phyloP scores from a whole-genome alignment of 2,797 vertebrate genomes.

The Sebastes minor region DNA sequence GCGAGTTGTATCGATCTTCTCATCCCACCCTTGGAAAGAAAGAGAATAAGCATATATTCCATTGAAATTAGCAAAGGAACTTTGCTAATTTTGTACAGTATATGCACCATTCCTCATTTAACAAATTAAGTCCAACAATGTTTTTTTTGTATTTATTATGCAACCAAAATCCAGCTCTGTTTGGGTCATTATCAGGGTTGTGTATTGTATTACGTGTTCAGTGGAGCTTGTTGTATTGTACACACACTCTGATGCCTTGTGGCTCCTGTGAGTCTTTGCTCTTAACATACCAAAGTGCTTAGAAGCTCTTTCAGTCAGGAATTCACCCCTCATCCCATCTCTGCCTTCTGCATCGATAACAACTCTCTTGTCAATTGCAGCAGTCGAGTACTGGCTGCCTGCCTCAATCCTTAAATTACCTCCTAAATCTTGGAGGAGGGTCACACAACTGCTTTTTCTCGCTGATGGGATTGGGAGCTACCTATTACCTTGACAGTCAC shows the following conservation, averaged over 20 bases:
- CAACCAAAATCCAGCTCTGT: not conserved
- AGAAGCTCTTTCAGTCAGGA: conserved; percentile 45
- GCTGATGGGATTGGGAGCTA: conserved; percentile 46
- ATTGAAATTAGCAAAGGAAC: not conserved
- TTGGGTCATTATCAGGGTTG: not conserved
- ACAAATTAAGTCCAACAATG: not conserved
- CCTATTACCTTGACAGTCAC: conserved; percentile 43
- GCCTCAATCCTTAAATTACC: conserved; percentile 63
- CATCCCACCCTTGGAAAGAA: not conserved
- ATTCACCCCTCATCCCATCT: conserved; percentile 49
- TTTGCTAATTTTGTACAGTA: not conserved
- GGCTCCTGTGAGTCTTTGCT: conserved; percentile 38
- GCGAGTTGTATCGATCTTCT: not conserved
- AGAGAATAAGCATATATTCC: not conserved
- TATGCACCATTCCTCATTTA: not conserved
- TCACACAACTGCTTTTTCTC: conserved; percentile 15
- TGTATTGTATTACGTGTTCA: not conserved
- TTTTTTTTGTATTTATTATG: not conserved
- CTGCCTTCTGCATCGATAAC: conserved; percentile 56
- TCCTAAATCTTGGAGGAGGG: conserved; percentile 58
- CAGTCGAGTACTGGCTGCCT: conserved; percentile 19
- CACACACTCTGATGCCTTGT: conserved; percentile 18
- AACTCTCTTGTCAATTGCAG: conserved; percentile 40
- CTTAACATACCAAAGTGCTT: conserved; percentile 53
- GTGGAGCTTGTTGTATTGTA: conserved; percentile 17